Evolutionary conservation across 2,113 vertebrate species (phyloP).

Genomic region (Glaucomys volans): DNA sequence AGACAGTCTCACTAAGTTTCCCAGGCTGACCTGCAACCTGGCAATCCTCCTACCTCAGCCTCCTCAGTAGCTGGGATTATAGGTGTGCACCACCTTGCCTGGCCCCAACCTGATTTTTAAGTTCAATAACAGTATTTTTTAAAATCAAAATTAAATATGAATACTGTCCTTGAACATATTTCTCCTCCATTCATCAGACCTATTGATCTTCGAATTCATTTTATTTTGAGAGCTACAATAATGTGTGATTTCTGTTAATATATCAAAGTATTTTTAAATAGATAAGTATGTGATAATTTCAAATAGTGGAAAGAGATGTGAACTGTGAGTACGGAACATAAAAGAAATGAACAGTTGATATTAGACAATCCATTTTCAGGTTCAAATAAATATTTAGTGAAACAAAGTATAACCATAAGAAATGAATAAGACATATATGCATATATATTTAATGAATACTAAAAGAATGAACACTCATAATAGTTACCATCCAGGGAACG

Average conservation of each 20-base stretch:
- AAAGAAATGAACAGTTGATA: background rate
- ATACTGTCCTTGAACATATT: background rate
- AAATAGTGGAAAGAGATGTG: background rate
- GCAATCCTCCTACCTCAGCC: too few relatives aligned
- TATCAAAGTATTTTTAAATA: background rate
- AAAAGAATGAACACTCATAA: background rate
- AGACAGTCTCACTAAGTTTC: too few relatives aligned
- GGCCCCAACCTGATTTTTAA: background rate
- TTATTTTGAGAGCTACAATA: background rate
- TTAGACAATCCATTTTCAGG: background rate
- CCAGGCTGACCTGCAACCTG: too few relatives aligned
- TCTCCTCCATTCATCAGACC: background rate
- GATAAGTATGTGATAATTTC: background rate
- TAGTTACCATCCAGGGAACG: too few relatives aligned
- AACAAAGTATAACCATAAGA: background rate
- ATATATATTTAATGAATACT: background rate
- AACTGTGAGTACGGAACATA: background rate
- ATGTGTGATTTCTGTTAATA: background rate
- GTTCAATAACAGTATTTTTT: background rate
- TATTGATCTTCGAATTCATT: background rate
- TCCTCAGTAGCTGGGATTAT: too few relatives aligned
- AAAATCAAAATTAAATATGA: background rate
- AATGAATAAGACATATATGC: background rate
- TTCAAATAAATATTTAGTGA: background rate
- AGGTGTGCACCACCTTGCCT: too few relatives aligned